Base-by-base conservation (phyloP, 1,140 invertebrate genomes). In the Euura lappo region DNA sequence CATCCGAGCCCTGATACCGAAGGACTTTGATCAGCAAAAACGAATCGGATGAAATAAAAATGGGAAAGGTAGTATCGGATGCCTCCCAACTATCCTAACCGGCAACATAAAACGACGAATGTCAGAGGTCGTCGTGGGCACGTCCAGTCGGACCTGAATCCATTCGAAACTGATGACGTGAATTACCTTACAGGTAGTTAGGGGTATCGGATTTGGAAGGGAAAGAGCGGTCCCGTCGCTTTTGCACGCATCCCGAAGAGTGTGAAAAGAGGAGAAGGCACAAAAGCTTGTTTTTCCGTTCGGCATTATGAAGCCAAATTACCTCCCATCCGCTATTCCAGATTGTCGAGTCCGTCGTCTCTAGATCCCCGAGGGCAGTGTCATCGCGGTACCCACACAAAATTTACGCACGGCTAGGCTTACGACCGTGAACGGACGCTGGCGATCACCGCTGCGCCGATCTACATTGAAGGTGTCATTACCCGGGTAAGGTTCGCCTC, bases 381-480 rank as follows among this genome's bases (percentile, higher is more conserved):
- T 60, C 51, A 60, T 60, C 51, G 28, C 28, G 51, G 51, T n/a
- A 60, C 51, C 28, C 28, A 28, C 28, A 28, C 1, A 28, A 28
- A 8, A 60, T 60, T 60, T 60, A 60, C 51, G 51, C 51, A 60
- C 51, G 51, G 51, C 10, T 60, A n/a, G 51, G 51, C 51, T 60
- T 60, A 60, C 10, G 51, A 60, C 51, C 51, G 51, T 60, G 51
- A 60, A 60, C 8, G 51, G 8, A n/a, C 51, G 51, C 51, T 5
- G 51, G 6, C 51, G 51, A 60, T 60, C 51, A 60, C 13, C 51
- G 13, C 6, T 11, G 51, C 51, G 13, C 6, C 51, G 51, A 60
- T 60, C 51, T 60, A 60, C 8, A 60, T 60, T 60, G 51, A n/a
- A 60, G 51, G 51, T 60, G 51, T 60, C 51, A 60, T 60, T 60